A percentile compares a stretch with the other conserved stretches of the same genome.
phyloP scores from a whole-genome alignment of 1,140 invertebrate genomes.

The Akabosia matsudoensis region DNA sequence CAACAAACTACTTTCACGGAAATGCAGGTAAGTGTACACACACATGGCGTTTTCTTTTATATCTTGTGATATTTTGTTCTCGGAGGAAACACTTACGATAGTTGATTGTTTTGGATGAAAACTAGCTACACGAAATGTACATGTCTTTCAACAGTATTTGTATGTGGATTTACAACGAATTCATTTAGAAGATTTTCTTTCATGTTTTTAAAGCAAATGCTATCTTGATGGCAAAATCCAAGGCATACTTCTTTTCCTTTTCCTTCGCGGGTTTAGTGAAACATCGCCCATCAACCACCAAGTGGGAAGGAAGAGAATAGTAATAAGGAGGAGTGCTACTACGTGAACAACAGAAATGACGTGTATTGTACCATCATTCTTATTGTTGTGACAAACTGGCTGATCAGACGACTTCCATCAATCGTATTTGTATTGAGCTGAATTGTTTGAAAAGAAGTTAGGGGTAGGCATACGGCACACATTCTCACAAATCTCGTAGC shows the following conservation, averaged over 20 bases:
- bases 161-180: not conserved
- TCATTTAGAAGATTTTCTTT: not conserved
- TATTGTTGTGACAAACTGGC: not conserved
- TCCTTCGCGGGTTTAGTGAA: not conserved
- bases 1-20: too few relatives aligned
- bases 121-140: not conserved
- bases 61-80: too few relatives aligned
- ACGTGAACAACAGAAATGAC: not conserved
- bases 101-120: not conserved
- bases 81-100: too few relatives aligned
- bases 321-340: not conserved
- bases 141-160: not conserved
- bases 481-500: not conserved
- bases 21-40: too few relatives aligned
- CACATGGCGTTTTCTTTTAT: too few relatives aligned
- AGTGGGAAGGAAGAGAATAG: not conserved
- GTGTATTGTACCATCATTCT: not conserved
- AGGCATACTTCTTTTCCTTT: constrained; percentile 20
- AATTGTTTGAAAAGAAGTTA: not conserved
- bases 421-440: not conserved
- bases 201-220: constrained; percentile 3
- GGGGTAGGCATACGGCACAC: not conserved
- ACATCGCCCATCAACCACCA: not conserved
- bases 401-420: not conserved
- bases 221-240: constrained; percentile 38